These are phyloP conservation scores for Anthonomus grandis DNA, from an alignment of 1,140 invertebrate species.

Conservation along the genomic window DNA sequence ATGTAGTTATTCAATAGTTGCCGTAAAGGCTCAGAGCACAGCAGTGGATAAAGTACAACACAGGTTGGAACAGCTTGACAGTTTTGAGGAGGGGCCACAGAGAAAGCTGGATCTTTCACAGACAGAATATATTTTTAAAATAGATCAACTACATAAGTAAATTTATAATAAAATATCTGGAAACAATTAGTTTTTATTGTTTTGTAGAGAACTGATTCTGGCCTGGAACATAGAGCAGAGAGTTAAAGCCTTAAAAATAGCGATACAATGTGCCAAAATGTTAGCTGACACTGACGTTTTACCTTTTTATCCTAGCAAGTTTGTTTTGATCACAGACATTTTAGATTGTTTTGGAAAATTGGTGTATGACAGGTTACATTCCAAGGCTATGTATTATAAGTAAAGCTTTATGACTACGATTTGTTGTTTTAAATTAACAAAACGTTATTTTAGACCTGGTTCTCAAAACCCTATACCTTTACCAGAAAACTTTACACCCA, in stretches of 20 bases:
- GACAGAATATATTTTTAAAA: conserved; percentile 84
- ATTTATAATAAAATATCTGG: background rate
- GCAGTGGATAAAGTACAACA: conserved; percentile 89
- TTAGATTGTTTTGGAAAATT: conserved; percentile 92
- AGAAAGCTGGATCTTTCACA: conserved; percentile 86
- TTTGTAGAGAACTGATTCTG: conserved; percentile 65
- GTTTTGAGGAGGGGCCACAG: conserved; percentile 86
- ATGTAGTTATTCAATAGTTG: no score
- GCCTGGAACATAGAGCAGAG: conserved; percentile 93
- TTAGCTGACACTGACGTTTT: conserved; percentile 83
- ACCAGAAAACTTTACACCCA: conserved; percentile 67
- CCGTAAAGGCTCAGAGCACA: conserved; percentile 72
- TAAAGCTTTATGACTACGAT: conserved; percentile 9
- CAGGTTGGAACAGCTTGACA: conserved; percentile 89
- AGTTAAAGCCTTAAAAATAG: conserved; percentile 95
- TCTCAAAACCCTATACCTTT: conserved; percentile 46
- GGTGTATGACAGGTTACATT: conserved; percentile 82
- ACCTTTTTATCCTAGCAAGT: conserved; percentile 97
- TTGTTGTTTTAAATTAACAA: background rate
- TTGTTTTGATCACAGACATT: conserved; percentile 93
- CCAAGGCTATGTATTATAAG: conserved; percentile 59
- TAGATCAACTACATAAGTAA: conserved; percentile 80
- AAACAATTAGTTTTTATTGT: background rate
- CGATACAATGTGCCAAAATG: conserved; percentile 93
- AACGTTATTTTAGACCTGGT: conserved; percentile 24